Base-by-base conservation (phyloP, 2,888 invertebrate species). In the Diplazon laetatorius region DNA sequence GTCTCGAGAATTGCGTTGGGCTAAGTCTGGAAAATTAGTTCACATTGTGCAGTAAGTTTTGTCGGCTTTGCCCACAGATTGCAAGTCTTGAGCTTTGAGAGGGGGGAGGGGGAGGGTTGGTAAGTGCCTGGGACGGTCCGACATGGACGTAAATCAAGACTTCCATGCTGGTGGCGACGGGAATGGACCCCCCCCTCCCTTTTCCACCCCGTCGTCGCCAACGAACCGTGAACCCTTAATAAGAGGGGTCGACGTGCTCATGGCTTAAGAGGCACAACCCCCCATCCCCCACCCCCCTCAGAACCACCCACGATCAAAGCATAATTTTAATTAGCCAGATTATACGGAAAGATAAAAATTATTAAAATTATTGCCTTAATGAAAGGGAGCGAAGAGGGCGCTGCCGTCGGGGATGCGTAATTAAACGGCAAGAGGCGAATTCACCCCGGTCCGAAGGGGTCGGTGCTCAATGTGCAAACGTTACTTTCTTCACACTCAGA, bases 321-420 rank as follows among this genome's bases (percentile, higher is more conserved):
- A 85, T 89, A 88, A 90, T 90, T 91, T 90, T 90, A 90, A 91
- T 90, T 90, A 90, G 89, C 85, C 88, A 89, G 90, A 91, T 91
- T 89, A 90, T 89, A 90, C 87, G 85, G 85, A 87, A 88, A 90
- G 90, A 91, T 91, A 91, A 91, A 91, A 91, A 91, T 91, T 90
- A 91, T 90, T 89, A 91, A 91, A 90, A 90, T 91, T 91, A 91
- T 91, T 90, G 89, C 90, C 88, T 88, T 91, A 90, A 90, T 90
- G 89, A 90, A 91, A 91, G 90, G 90, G 87, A 88, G 87, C 84
- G 78, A 84, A n/a, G 85, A 83, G 84, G 82, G 30, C 4, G 84
- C 84, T 80, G 85, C 14, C n/a, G 84, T 84, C 87, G 65, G 82
- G 87, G 88, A 85, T 85, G 87, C 88, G 89, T 91, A 91, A 91